phyloP scores from a whole-genome alignment of 1,140 invertebrate species.

The Rhopalosiphum maidis region DNA sequence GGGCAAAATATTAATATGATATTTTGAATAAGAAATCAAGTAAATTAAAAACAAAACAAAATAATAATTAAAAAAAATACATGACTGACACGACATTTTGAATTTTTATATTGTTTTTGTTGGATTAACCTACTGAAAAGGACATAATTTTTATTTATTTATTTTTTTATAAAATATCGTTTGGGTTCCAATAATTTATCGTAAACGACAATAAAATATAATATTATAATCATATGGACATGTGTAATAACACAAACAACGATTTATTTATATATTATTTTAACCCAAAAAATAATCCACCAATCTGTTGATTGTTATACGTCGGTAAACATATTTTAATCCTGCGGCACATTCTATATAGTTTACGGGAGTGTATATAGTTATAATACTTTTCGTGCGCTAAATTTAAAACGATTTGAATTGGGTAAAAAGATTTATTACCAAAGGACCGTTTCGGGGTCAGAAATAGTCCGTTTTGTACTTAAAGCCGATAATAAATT shows the following conservation, averaged over 20 bases:
- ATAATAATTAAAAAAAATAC: not conserved
- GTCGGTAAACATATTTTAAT: conserved; percentile 12
- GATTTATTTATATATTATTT: not conserved
- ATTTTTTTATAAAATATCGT: not conserved
- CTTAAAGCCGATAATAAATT: conserved; percentile 31
- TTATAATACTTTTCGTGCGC: conserved; percentile 4
- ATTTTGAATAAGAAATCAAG: not conserved
- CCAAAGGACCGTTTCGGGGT: not conserved
- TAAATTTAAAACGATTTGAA: conserved; percentile 29
- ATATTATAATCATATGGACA: not conserved
- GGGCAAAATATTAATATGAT: not conserved
- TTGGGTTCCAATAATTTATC: not conserved
- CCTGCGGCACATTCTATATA: not conserved
- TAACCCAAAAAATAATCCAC: not conserved
- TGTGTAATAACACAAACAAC: not conserved
- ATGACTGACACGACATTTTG: not conserved
- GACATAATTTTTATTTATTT: not conserved
- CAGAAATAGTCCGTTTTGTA: conserved; percentile 30
- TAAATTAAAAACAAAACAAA: not conserved
- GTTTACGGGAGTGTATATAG: not conserved
- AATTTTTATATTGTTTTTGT: not conserved
- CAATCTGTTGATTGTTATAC: not conserved
- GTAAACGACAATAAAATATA: not conserved
- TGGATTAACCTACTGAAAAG: not conserved
- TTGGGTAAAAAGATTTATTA: conserved; percentile 26